Conservation (phyloP, 1,140 invertebrate species). For the Drosophila lini region DNA sequence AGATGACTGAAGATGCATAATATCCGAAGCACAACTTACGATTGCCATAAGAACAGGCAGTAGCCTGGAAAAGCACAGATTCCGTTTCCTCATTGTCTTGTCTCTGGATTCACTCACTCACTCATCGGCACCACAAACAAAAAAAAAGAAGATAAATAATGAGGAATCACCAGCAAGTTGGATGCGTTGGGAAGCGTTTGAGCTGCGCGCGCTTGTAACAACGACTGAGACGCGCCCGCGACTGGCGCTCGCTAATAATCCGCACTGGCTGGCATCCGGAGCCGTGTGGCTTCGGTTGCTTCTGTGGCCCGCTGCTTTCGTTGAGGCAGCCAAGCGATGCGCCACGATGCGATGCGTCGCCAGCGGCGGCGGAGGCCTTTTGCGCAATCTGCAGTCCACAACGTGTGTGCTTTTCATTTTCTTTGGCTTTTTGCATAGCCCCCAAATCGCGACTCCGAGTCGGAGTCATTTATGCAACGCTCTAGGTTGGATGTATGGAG, state of each 20-base stretch:
- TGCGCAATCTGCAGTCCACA: conserved; percentile 61
- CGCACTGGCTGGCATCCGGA: conserved; percentile 18
- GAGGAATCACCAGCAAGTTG: conserved; percentile 12
- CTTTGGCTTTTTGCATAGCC: conserved; percentile 35
- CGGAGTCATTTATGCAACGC: conserved; percentile 70
- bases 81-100: conserved; percentile 35
- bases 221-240: conserved; percentile 67
- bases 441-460: conserved; percentile 10
- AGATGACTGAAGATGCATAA: not conserved
- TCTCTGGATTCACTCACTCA: conserved; percentile 6
- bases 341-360: conserved; percentile 29
- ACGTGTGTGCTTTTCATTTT: conserved; percentile 32
- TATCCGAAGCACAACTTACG: conserved; percentile 32
- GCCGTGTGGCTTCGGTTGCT: conserved; percentile 6
- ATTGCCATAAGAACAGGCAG: conserved; percentile 44
- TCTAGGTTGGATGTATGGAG: conserved; percentile 17
- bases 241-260: conserved; percentile 63
- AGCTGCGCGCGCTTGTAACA: conserved; percentile 51
- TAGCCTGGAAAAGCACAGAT: conserved; percentile 21
- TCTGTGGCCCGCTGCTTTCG: conserved; percentile 56
- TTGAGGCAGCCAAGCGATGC: conserved; percentile 75
- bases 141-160: not conserved
- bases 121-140: not conserved
- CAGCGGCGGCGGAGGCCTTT: conserved; percentile 32
- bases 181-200: conserved; percentile 36